Percentiles rank a stretch among this genome's conserved stretches.
Conservation (phyloP, 2,888 invertebrate genomes). For the Pseudococcus longispinus region DNA sequence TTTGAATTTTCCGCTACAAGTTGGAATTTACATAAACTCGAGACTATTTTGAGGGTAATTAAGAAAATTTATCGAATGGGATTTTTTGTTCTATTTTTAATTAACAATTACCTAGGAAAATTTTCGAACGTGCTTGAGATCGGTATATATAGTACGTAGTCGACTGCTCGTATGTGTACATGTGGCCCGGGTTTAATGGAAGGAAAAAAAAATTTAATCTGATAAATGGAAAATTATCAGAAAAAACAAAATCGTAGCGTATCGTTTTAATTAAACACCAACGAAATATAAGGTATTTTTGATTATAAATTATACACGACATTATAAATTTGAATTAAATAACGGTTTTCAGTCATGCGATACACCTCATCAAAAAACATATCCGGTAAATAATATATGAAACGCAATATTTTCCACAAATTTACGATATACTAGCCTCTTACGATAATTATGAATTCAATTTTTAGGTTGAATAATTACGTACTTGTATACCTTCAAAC, state of each 20-base stretch:
- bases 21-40: slow-evolving; percentile 1
- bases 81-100: slow-evolving; percentile 19
- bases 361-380: slow-evolving; percentile 51
- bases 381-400: slow-evolving; percentile 51
- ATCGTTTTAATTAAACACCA: slow-evolving; percentile 45
- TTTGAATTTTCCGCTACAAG: background rate
- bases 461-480: slow-evolving; percentile 54
- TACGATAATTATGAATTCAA: slow-evolving; percentile 52
- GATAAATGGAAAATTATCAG: slow-evolving; percentile 46
- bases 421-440: slow-evolving; percentile 52
- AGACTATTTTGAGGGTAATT: slow-evolving; percentile 11
- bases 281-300: slow-evolving; percentile 50
- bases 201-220: slow-evolving; percentile 20
- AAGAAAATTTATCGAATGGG: slow-evolving; percentile 30
- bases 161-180: background rate
- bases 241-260: slow-evolving; percentile 45
- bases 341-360: slow-evolving; percentile 52
- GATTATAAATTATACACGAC: slow-evolving; percentile 55
- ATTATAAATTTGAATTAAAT: slow-evolving; percentile 53
- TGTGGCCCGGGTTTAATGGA: background rate
- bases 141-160: background rate
- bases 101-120: background rate
- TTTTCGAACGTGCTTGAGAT: background rate
- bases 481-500: slow-evolving; percentile 50
- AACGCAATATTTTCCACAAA: slow-evolving; percentile 55